Evolutionary conservation across 2,888 invertebrate genomes (phyloP).

Genomic region (Leptinotarsa rubiginosa): DNA sequence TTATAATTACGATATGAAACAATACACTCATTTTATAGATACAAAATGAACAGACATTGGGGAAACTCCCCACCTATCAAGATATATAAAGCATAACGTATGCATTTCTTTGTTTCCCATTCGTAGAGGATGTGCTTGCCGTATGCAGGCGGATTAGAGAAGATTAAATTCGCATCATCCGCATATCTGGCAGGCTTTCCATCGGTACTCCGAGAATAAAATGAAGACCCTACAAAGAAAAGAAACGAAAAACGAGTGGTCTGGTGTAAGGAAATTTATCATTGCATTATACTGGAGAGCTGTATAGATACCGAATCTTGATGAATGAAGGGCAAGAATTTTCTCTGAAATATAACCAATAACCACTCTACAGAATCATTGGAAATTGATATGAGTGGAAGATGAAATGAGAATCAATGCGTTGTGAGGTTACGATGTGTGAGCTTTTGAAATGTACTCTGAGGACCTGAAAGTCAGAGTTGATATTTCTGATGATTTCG

Average conservation of each 20-base stretch:
- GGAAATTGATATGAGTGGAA: background rate
- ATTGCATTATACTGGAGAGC: background rate
- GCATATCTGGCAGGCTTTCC: slow-evolving; percentile 5
- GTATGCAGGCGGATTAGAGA: slow-evolving; percentile 14
- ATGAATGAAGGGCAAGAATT: background rate
- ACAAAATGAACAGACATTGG: background rate
- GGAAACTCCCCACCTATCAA: background rate
- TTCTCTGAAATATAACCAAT: background rate
- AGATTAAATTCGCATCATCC: slow-evolving; percentile 13
- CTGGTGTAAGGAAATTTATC: background rate
- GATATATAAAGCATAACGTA: background rate
- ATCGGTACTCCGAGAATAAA: background rate
- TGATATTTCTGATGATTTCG: too few relatives aligned
- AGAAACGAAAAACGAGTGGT: background rate
- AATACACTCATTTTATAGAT: too few relatives aligned
- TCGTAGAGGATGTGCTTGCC: background rate
- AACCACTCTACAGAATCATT: background rate
- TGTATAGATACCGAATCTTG: background rate
- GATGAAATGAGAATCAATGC: too few relatives aligned
- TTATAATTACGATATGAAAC: too few relatives aligned
- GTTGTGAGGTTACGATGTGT: too few relatives aligned
- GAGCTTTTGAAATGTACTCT: too few relatives aligned
- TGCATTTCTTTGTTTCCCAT: slow-evolving; percentile 19
- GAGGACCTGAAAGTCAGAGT: too few relatives aligned
- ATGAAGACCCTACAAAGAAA: background rate